Conservation (phyloP, 2,113 vertebrate species). For the Stegastes partitus region DNA sequence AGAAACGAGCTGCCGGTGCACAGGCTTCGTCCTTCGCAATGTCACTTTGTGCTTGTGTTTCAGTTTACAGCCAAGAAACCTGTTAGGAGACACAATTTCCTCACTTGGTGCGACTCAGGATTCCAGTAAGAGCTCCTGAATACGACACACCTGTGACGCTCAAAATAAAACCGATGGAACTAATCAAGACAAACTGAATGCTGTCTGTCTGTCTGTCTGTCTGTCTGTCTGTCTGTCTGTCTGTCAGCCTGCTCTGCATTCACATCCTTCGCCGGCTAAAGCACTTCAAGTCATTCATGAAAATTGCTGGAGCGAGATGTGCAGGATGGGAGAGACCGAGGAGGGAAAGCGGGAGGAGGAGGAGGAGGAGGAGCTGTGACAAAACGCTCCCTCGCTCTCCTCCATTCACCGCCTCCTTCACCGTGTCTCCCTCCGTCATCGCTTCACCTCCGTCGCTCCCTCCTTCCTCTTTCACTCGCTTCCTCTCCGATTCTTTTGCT, state of each 20-base stretch:
- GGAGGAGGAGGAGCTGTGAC: too few species aligned
- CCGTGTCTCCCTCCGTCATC: background rate
- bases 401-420: constrained; percentile 43
- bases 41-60: too few species aligned
- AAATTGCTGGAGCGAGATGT: constrained; percentile 36
- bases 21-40: too few species aligned
- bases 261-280: constrained; percentile 26
- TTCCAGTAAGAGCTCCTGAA: background rate
- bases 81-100: background rate
- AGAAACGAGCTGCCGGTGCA: too few species aligned
- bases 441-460: background rate
- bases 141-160: background rate
- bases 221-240: background rate
- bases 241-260: constrained; percentile 13
- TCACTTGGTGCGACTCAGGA: too few species aligned
- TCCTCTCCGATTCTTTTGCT: constrained; percentile 3
- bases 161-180: background rate
- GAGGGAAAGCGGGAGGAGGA: background rate
- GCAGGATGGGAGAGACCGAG: background rate
- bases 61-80: too few species aligned
- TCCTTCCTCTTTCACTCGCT: constrained; percentile 2
- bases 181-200: background rate
- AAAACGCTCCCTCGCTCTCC: constrained; percentile 43
- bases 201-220: too few species aligned
- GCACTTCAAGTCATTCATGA: constrained; percentile 57